Percentiles rank a stretch among this genome's conserved stretches.
Conservation (phyloP, 1,140 invertebrate genomes). For the Lethrus apterus region DNA sequence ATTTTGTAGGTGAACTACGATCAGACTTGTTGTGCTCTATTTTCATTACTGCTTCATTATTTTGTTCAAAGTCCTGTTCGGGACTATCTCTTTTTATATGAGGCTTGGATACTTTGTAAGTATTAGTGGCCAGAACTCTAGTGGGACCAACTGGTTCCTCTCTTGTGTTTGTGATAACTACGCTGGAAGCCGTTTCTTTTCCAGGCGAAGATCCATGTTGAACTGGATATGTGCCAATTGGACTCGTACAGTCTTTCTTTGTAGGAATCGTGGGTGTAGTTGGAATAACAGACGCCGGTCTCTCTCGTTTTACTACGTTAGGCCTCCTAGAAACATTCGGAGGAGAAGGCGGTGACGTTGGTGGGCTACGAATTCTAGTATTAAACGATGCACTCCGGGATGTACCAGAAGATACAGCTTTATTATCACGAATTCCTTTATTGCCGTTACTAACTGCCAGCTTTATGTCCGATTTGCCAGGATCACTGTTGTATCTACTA, state of each 20-base stretch:
- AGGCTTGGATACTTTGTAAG: slow-evolving; percentile 5
- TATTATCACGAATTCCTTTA: slow-evolving; percentile 38
- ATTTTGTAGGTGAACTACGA: slow-evolving; percentile 14
- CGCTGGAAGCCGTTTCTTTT: slow-evolving; percentile 8
- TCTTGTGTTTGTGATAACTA: slow-evolving; percentile 6
- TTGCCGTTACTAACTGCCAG: slow-evolving; percentile 35
- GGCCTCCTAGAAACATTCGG: slow-evolving; percentile 40
- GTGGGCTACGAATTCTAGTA: slow-evolving; percentile 42
- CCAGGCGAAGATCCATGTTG: slow-evolving; percentile 1
- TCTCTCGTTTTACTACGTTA: slow-evolving; percentile 32
- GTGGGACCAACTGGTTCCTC: slow-evolving; percentile 2
- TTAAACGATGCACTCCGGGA: slow-evolving; percentile 43
- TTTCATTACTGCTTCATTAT: slow-evolving; percentile 2
- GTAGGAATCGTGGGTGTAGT: slow-evolving; percentile 31
- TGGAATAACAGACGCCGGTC: slow-evolving; percentile 32
- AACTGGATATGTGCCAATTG: slow-evolving; percentile 7
- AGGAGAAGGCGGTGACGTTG: slow-evolving; percentile 46
- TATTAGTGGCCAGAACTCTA: slow-evolving; percentile 1
- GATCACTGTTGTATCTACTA: slow-evolving; percentile 55
- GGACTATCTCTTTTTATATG: slow-evolving; percentile 9
- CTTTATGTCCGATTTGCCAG: slow-evolving; percentile 43
- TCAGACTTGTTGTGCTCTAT: slow-evolving; percentile 13
- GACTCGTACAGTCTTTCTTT: slow-evolving; percentile 23
- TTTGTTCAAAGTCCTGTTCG: background rate
- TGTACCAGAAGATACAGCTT: slow-evolving; percentile 37